phyloP scores from a whole-genome alignment of 2,888 invertebrate genomes.

The Torymus texanus region DNA sequence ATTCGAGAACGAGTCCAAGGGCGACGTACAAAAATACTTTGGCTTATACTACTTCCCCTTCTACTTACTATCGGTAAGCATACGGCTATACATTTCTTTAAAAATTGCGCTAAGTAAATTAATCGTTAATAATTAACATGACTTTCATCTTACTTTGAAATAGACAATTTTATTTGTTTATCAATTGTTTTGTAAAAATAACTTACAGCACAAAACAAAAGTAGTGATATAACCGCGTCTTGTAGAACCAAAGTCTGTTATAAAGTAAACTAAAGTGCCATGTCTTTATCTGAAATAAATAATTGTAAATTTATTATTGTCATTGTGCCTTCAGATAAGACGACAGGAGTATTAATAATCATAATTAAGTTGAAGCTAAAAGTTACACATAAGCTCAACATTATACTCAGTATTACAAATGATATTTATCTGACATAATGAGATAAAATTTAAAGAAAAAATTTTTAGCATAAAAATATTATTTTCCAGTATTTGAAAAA shows the following conservation, averaged over 20 bases:
- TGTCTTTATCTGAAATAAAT: background rate
- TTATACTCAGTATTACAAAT: constrained; percentile 11
- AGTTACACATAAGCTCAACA: constrained; percentile 30
- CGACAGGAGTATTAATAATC: background rate
- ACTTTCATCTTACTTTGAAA: constrained; percentile 13
- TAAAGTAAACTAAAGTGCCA: no score
- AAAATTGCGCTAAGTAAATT: background rate
- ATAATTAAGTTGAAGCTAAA: background rate
- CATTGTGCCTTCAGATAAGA: background rate
- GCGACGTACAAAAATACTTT: constrained; percentile 65
- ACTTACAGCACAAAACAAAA: constrained; percentile 12
- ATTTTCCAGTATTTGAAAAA: background rate
- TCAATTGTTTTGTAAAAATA: constrained; percentile 4
- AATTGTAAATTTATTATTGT: background rate
- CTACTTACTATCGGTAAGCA: constrained; percentile 79
- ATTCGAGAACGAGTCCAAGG: constrained; percentile 62
- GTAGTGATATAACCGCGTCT: background rate
- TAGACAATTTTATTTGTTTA: constrained; percentile 3
- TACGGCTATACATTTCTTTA: background rate
- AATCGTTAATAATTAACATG: background rate
- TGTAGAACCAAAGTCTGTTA: no score
- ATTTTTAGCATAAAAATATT: no score
- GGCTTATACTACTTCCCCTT: constrained; percentile 77
- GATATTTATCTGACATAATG: background rate
- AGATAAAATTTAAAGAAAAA: no score